Conservation (phyloP, 2,797 vertebrate genomes). For the Kryptopterus vitreolus region DNA sequence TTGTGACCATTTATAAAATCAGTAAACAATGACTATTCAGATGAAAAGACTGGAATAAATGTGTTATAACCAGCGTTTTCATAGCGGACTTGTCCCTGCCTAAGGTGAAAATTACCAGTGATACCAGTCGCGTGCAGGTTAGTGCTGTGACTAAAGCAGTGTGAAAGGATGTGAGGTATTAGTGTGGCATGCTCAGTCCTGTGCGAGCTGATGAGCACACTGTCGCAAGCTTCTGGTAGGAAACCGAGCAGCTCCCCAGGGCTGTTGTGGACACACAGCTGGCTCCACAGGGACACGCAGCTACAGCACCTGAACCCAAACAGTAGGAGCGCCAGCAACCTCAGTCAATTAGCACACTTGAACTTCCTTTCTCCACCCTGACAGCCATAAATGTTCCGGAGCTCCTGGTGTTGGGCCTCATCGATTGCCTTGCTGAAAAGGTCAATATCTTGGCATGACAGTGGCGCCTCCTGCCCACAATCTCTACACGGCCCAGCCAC, state of each 20-base stretch:
- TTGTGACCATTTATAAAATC: neutral
- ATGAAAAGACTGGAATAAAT: neutral
- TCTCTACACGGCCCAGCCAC: slow-evolving; percentile 58
- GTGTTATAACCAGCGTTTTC: neutral
- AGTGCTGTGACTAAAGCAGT: slow-evolving; percentile 4
- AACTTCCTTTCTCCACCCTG: slow-evolving; percentile 64
- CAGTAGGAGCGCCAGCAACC: slow-evolving; percentile 50
- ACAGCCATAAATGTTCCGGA: slow-evolving; percentile 71
- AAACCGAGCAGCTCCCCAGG: slow-evolving; percentile 43
- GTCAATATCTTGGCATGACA: slow-evolving; percentile 65
- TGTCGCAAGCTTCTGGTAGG: slow-evolving; percentile 34
- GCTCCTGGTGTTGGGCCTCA: slow-evolving; percentile 66
- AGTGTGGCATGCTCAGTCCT: slow-evolving; percentile 24
- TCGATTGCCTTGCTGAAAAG: slow-evolving; percentile 71
- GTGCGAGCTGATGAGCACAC: slow-evolving; percentile 35
- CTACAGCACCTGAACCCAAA: slow-evolving; percentile 58
- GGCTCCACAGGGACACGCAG: slow-evolving; percentile 40
- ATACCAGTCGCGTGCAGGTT: neutral
- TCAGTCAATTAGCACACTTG: slow-evolving; percentile 70
- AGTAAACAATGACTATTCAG: neutral
- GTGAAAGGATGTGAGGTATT: slow-evolving; percentile 25
- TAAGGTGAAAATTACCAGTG: neutral
- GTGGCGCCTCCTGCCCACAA: slow-evolving; percentile 55
- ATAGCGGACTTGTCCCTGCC: neutral
- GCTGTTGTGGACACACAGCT: slow-evolving; percentile 50